Evolutionary conservation across 2,113 vertebrate genomes (phyloP), one percentile per base, ranked within the genome.

Genomic region (Ancistrus triradiatus): DNA sequence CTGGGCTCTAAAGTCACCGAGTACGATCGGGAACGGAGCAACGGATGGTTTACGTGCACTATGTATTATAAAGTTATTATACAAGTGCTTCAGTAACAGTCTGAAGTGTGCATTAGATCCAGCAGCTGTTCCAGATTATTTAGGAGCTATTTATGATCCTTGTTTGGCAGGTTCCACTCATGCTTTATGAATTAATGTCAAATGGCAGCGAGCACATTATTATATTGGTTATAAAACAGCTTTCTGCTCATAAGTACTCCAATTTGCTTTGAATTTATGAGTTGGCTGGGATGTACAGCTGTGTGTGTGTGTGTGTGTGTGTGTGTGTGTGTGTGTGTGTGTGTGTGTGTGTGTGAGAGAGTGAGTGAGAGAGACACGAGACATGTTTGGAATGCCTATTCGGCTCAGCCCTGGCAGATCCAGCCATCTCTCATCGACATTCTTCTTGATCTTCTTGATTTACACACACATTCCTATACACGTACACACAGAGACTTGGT

Each of bases 401-500:
- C 51, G 13, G 46, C 13, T 49, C n/a, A 52, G 33, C 61, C 31
- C 47, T 40, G 50, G 43, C 40, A 44, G 49, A 66, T 51, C 59
- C 63, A 71, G 44, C 53, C 35, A 40, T 66, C 65, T 74, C 50
- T 63, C 49, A 67, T 49, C 59, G 42, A 46, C 63, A 70, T 70
- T 68, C 63, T 60, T 64, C 63, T 46, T 59, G 42, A 35, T 59
- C 33, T 33, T 47, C 51, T 9, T n/a, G 1, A 13, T 18, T 37
- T 31, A 11, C 18, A 42, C 38, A 42, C 19, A 22, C 11, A 37
- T 28, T 35, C 42, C 28, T 9, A 7, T 11, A 40, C 11, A 31
- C 37, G 21, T 9, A 44, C 63, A 44, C 42, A 35, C 51, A 44
- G 6, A 67, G 28, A 50, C 47, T n/a, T n/a, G n/a, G n/a, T n/a